phyloP scores from a whole-genome alignment of 2,113 vertebrate species.

The Pithys albifrons region DNA sequence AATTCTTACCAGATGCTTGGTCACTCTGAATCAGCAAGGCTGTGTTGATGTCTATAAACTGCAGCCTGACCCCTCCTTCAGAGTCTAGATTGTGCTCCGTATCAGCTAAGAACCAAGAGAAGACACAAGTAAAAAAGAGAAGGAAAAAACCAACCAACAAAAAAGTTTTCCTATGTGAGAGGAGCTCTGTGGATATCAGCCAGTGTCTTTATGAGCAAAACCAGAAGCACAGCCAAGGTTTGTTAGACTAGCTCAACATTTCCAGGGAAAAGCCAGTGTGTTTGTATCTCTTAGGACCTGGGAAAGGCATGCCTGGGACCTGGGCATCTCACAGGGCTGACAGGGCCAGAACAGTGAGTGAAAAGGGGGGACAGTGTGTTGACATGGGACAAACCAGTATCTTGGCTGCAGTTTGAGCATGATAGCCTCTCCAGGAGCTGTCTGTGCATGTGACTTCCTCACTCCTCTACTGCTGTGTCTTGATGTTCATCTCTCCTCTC shows the following conservation, averaged over 20 bases:
- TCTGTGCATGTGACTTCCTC: neutral
- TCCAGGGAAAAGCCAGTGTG: neutral
- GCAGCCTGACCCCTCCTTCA: neutral
- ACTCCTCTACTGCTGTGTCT: neutral
- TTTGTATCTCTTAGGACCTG: neutral
- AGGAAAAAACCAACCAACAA: neutral
- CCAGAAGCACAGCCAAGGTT: neutral
- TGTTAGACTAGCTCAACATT: neutral
- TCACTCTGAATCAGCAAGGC: neutral
- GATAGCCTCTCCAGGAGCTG: neutral
- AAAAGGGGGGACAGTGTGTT: neutral
- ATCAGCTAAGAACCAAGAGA: neutral
- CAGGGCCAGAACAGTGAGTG: neutral
- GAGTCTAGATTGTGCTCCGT: neutral
- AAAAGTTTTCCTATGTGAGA: neutral
- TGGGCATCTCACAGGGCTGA: neutral
- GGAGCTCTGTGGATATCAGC: neutral
- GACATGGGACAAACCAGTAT: fast-evolving
- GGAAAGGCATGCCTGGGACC: neutral
- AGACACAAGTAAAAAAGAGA: neutral
- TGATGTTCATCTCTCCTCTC: neutral
- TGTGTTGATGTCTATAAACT: neutral
- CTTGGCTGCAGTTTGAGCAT: neutral
- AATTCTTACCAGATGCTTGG: neutral
- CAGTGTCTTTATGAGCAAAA: neutral